A percentile compares a stretch with the other conserved stretches of the same genome.
Evolutionary conservation across 92 coral and sea anemone genomes (phyloP).

Genomic region (Palythoa grandiflora): DNA sequence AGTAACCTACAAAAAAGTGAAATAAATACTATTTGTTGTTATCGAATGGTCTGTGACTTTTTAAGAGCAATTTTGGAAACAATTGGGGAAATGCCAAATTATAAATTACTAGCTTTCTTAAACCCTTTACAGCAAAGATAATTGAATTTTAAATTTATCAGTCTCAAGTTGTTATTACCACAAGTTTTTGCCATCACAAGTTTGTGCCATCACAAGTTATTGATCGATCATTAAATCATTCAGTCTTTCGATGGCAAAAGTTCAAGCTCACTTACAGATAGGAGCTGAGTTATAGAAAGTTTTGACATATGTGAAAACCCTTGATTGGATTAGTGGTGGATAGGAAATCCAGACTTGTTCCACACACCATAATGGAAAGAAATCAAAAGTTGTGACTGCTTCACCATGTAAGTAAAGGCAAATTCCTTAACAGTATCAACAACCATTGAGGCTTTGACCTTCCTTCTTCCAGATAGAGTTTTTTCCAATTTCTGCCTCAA

Average conservation of each 20-base stretch:
- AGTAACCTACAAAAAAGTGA: slow-evolving; percentile 12
- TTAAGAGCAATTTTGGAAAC: slow-evolving; percentile 8
- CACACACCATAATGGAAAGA: slow-evolving; percentile 79
- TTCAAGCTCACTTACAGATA: slow-evolving; percentile 25
- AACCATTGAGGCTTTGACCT: slow-evolving; percentile 67
- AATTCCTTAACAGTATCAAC: slow-evolving; percentile 58
- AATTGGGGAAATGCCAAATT: slow-evolving; percentile 12
- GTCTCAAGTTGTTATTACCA: slow-evolving; percentile 23
- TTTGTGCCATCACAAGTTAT: slow-evolving; percentile 19
- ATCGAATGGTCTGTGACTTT: not conserved
- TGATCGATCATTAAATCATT: slow-evolving; percentile 23
- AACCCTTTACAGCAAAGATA: slow-evolving; percentile 25
- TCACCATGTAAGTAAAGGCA: slow-evolving; percentile 62
- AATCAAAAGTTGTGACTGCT: slow-evolving; percentile 63
- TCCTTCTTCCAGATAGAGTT: slow-evolving; percentile 58
- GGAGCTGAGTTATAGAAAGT: slow-evolving; percentile 18
- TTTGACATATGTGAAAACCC: slow-evolving; percentile 24
- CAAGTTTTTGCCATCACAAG: not conserved
- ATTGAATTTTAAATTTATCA: slow-evolving; percentile 17
- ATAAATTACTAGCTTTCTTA: slow-evolving; percentile 20
- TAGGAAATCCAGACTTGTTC: slow-evolving; percentile 78
- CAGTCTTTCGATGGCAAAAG: slow-evolving; percentile 22
- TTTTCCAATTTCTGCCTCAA: slow-evolving; percentile 61
- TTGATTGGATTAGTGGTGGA: slow-evolving; percentile 53
- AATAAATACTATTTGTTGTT: slow-evolving; percentile 1